Base-by-base conservation (phyloP, 2,888 invertebrate genomes). In the Agrypnus murinus region DNA sequence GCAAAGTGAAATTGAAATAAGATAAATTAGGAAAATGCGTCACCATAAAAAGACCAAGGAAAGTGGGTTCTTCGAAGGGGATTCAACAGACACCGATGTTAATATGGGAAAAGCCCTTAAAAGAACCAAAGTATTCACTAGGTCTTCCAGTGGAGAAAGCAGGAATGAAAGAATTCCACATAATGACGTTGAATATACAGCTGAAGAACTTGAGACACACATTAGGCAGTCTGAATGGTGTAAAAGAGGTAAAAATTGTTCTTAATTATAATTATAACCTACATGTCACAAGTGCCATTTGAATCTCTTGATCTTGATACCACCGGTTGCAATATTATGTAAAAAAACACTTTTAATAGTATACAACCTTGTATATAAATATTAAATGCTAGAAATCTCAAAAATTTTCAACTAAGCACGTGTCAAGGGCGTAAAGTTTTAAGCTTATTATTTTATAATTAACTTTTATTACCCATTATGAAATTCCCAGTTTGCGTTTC, bases 61-160 rank as follows among this genome's bases (percentile, higher is more conserved):
- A 87, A 94, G 94, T 84, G 94, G 94, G 75, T 94, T 93, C 84
- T 94, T 93, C 88, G 94, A 94, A 86, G 93, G 92, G 78, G 91
- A 90, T 83, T 89, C 89, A 81, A 89, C 89, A 80, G 90, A 90
- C 82, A 89, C 89, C 76, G 86, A 86, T 72, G 82, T 82, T 73
- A 90, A 89, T 69, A 86, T 85, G 87, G 85, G 84, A 45, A 84
- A 83, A 79, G 82, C 84, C 66, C 76, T 84, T 64, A 85, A 85
- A 83, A 83, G 85, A 79, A 84, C 84, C 79, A 84, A 83, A 79
- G 81, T 82, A 69, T 83, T 80, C 77, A 84, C 83, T 3, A 80
- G 81, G 43, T 64, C 67, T 31, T 84, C 83, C 25, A 81, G 82
- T 79, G 84, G 84, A 58, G 77, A 77, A 64, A 74, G 40, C 15